Percentiles rank a stretch among this genome's conserved stretches.
Evolutionary conservation across 2,888 invertebrate genomes (phyloP).

Genomic region (Tetheella fluctuosa): DNA sequence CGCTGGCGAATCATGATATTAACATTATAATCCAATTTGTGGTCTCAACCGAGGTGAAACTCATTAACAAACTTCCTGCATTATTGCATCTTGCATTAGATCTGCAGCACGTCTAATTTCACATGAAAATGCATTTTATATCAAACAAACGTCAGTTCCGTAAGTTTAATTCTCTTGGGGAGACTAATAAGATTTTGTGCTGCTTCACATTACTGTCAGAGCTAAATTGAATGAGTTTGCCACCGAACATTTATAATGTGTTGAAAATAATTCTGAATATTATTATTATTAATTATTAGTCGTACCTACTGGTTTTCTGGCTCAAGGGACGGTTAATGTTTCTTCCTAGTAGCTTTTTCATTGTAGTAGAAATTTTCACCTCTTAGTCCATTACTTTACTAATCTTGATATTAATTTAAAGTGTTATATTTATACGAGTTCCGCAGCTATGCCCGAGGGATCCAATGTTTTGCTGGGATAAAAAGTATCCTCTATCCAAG

Average conservation of each 20-base stretch:
- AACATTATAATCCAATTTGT: slow-evolving; percentile 82
- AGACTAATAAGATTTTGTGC: slow-evolving; percentile 61
- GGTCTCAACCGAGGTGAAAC: slow-evolving; percentile 71
- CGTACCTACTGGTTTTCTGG: background rate
- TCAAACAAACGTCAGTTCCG: slow-evolving; percentile 50
- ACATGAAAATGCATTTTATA: slow-evolving; percentile 69
- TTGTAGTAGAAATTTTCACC: too few relatives aligned
- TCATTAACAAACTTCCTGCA: slow-evolving; percentile 77
- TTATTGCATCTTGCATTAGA: slow-evolving; percentile 75
- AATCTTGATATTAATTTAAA: too few relatives aligned
- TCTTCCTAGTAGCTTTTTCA: background rate
- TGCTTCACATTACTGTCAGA: slow-evolving; percentile 62
- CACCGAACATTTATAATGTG: slow-evolving; percentile 13
- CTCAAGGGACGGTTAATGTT: background rate
- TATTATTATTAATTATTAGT: background rate
- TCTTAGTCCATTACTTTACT: too few relatives aligned
- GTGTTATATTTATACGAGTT: too few relatives aligned
- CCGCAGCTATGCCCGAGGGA: too few relatives aligned
- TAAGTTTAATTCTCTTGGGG: slow-evolving; percentile 48
- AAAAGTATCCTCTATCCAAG: too few relatives aligned
- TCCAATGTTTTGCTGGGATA: too few relatives aligned
- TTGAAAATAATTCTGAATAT: background rate
- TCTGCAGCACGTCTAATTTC: slow-evolving; percentile 49
- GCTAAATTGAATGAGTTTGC: slow-evolving; percentile 59
- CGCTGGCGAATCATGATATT: slow-evolving; percentile 72